phyloP scores from a whole-genome alignment of 35 echinoderm and acorn worm genomes.

The Hemicentrotus pulcherrimus region DNA sequence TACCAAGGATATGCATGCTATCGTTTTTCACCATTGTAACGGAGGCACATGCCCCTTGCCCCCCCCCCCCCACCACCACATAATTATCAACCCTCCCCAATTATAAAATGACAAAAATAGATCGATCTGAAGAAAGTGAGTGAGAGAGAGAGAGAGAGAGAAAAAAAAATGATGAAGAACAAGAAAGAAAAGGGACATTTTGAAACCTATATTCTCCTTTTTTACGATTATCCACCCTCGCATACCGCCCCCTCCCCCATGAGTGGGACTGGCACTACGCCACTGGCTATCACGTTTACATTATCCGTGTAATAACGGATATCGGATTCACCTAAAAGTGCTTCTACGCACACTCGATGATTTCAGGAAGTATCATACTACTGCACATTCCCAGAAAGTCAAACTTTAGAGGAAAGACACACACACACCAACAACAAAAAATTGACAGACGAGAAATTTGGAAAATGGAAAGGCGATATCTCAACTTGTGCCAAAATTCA shows the following conservation, averaged over 20 bases:
- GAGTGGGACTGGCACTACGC: neutral
- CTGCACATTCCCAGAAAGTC: neutral
- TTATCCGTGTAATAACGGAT: neutral
- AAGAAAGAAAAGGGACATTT: neutral
- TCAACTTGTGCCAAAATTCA: neutral
- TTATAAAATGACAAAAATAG: too few species aligned
- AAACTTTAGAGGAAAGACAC: neutral
- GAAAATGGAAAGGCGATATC: neutral
- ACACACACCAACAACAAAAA: neutral
- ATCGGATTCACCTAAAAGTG: neutral
- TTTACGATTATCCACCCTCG: neutral
- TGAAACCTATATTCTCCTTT: too few species aligned
- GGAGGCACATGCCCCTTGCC: too few species aligned
- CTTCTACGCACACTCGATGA: slow-evolving; percentile 26
- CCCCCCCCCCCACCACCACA: too few species aligned
- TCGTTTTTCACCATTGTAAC: too few species aligned
- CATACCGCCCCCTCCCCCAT: neutral
- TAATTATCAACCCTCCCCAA: too few species aligned
- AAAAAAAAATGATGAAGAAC: neutral
- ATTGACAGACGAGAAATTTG: neutral
- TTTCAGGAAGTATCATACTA: slow-evolving; percentile 18
- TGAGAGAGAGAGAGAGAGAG: too few species aligned
- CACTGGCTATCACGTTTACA: neutral
- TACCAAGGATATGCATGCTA: too few species aligned
- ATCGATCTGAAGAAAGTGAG: too few species aligned